Conservation (phyloP, 2,888 invertebrate genomes). For the Scrobipalpa costella region DNA sequence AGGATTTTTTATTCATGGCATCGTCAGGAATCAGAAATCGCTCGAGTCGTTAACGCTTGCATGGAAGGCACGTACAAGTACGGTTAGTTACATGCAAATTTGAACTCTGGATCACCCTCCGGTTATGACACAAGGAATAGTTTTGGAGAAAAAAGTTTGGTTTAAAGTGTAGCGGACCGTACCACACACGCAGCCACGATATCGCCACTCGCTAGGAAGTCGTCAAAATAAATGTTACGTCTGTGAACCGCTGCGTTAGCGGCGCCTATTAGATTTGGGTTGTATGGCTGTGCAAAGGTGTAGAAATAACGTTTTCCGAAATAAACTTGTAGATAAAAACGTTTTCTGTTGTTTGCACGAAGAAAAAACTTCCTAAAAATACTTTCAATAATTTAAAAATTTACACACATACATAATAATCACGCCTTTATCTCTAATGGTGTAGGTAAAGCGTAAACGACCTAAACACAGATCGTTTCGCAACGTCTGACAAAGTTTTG, state of each 20-base stretch:
- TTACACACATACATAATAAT: no score
- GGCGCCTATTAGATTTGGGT: conserved; percentile 2
- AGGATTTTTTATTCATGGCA: conserved; percentile 7
- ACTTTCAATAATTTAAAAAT: no score
- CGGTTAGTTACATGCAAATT: neutral
- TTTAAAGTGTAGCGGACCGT: neutral
- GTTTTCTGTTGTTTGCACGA: no score
- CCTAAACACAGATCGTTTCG: no score
- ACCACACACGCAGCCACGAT: neutral
- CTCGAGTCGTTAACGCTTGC: neutral
- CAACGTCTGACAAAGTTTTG: no score
- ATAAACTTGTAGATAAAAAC: no score
- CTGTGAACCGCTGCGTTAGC: conserved; percentile 12
- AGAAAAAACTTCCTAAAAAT: no score
- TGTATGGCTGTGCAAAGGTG: neutral
- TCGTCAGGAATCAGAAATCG: conserved; percentile 10
- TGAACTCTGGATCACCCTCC: neutral
- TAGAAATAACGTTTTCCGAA: no score
- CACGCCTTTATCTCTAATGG: no score
- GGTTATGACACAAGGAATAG: neutral
- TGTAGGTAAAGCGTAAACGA: no score
- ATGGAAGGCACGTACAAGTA: conserved; percentile 2
- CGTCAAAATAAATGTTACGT: conserved; percentile 15
- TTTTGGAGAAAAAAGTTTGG: neutral
- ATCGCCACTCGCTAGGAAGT: neutral